Evolutionary conservation across 1,140 invertebrate genomes (phyloP), one percentile per base, ranked within the genome.

Genomic region (Cepaea nemoralis): DNA sequence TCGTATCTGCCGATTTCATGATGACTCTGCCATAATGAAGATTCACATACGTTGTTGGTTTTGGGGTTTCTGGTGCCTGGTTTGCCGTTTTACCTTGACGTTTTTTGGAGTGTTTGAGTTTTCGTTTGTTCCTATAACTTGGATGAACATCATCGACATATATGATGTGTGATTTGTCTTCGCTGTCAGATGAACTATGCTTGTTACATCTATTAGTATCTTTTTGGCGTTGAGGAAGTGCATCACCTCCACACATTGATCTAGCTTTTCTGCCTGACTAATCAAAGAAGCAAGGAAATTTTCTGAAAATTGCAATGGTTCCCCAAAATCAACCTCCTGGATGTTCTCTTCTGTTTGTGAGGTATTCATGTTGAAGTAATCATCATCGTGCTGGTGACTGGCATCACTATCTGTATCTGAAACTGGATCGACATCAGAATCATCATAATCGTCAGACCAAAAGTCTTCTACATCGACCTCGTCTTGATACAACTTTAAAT

Each of bases 201-300:
- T 39, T 12, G 2, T 40, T 27, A 27, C 12, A 37, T 8, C 33
- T 63, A 27, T 16, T 31, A 10, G 59, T 31, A 63, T 31, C 33
- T 0, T 63, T 74, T 48, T 50, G 1, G 6, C 27, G 19, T 48
- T 50, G 35, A 24, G 12, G 69, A 24, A 22, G 37, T 70, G 12
- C 40, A 42, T 6, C 22, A n/a, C 24, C 27, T 3, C 24, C 5
- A 45, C 16, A 24, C 42, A 42, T 6, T 71, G 22, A 2, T 77
- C 77, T 73, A n/a, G 70, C 59, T 59, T 78, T 69, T 80, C 31
- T 82, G 24, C 31, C 67, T 67, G 50, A 33, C 31, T 35, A 10
- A 77, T 63, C 50, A 77, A 45, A n/a, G 16, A 16, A 45, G 55
- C 35, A 33, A 31, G 8, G 12, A 75, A 2, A 27, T 50, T 75